Conservation (phyloP, 1,140 invertebrate genomes). For the Mamestra configurata region DNA sequence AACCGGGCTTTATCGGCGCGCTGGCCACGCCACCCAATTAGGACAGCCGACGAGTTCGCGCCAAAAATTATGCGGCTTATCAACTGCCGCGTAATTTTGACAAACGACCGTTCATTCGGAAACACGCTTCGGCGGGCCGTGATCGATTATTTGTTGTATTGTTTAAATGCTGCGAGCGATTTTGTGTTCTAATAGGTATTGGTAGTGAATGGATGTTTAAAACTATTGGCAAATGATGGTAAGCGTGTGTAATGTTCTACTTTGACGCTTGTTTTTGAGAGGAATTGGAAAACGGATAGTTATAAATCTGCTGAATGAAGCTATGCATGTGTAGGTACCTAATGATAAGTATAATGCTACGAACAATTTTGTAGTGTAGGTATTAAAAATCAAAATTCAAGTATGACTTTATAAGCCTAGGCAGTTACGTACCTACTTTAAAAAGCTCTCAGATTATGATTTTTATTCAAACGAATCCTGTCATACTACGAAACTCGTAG, state of each 20-base stretch:
- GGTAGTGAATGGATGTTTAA: background rate
- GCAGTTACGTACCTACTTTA: too few relatives aligned
- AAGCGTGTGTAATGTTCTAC: too few relatives aligned
- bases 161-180: constrained; percentile 57
- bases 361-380: too few relatives aligned
- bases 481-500: background rate
- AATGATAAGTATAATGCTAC: too few relatives aligned
- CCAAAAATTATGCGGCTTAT: constrained; percentile 86
- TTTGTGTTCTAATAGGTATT: constrained; percentile 1
- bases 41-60: constrained; percentile 68
- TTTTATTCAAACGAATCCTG: background rate
- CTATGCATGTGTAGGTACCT: background rate
- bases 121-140: constrained; percentile 61
- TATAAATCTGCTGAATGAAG: too few relatives aligned
- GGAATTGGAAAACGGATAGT: too few relatives aligned
- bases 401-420: too few relatives aligned
- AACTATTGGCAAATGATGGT: background rate
- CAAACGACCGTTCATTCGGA: constrained; percentile 77
- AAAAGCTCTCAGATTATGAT: background rate
- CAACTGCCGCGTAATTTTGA: constrained; percentile 81
- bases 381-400: too few relatives aligned
- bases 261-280: too few relatives aligned
- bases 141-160: constrained; percentile 67
- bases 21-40: constrained; percentile 82
- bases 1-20: constrained; percentile 83